Conservation (phyloP, 2,797 vertebrate species). For the Phrynocephalus forsythii region DNA sequence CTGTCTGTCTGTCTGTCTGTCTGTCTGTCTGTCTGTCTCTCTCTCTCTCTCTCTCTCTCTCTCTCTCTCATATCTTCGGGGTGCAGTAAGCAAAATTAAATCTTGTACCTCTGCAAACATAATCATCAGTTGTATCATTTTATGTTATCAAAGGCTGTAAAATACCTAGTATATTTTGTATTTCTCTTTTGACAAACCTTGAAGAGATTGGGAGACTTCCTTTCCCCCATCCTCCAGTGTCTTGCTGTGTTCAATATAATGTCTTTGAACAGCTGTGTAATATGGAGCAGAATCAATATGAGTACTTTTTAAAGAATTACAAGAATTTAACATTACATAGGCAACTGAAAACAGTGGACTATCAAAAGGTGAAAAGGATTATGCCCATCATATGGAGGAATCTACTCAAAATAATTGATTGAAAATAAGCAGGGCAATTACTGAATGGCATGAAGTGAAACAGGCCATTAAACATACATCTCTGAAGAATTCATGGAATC, state of each 20-base stretch:
- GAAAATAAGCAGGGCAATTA: background rate
- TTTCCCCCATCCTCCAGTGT: too few species aligned
- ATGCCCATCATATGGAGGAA: background rate
- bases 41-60: too few species aligned
- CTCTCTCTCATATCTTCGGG: too few species aligned
- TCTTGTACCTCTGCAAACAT: background rate
- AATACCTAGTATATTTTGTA: background rate
- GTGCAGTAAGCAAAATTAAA: background rate
- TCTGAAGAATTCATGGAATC: too few species aligned
- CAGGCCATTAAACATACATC: background rate
- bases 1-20: too few species aligned
- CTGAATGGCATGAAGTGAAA: background rate
- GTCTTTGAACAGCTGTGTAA: slow-evolving; percentile 5
- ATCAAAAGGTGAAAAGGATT: background rate
- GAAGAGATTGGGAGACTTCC: background rate
- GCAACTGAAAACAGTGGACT: background rate
- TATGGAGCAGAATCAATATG: background rate
- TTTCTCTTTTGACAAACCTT: background rate
- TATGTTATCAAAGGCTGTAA: slow-evolving; percentile 1
- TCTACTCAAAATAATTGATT: background rate
- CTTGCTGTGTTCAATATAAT: background rate
- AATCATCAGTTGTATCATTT: background rate
- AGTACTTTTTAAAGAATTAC: slow-evolving; percentile 4
- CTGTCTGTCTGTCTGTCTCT: too few species aligned
- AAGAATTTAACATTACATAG: background rate